Conservation (phyloP, 2,113 vertebrate genomes). For the Hymenochirus boettgeri region DNA sequence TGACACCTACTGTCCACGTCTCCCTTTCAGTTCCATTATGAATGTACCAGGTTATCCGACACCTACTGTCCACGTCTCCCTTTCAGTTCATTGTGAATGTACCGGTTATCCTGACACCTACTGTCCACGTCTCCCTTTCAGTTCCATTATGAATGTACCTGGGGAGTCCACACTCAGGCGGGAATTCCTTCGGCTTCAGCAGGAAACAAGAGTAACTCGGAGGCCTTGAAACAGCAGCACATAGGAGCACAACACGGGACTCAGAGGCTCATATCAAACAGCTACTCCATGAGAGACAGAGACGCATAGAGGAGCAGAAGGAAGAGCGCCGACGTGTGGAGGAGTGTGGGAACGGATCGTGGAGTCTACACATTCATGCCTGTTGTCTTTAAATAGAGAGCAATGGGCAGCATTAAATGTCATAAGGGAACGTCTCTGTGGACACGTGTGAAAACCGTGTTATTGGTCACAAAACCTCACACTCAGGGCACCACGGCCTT, state of each 20-base stretch:
- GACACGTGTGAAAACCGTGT: too few species aligned
- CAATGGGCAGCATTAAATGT: too few species aligned
- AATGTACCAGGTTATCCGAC: too few species aligned
- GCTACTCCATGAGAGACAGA: constrained; percentile 82
- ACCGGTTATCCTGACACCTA: background rate
- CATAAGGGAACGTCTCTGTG: too few species aligned
- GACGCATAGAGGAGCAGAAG: constrained; percentile 86
- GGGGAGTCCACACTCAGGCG: constrained; percentile 84
- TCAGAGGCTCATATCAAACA: constrained; percentile 87
- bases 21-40: too few species aligned
- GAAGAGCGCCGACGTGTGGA: constrained; percentile 81
- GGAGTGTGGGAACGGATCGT: constrained; percentile 63
- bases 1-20: too few species aligned
- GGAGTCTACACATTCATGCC: too few species aligned
- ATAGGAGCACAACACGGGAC: constrained; percentile 79
- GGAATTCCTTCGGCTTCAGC: constrained; percentile 86
- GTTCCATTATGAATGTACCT: constrained; percentile 86
- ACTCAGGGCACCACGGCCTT: too few species aligned
- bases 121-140: constrained; percentile 36
- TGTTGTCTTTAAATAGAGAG: too few species aligned
- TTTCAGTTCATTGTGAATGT: too few species aligned
- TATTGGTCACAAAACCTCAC: too few species aligned
- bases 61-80: too few species aligned
- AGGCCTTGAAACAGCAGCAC: constrained; percentile 76
- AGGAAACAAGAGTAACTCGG: constrained; percentile 86